Evolutionary conservation across 2,113 vertebrate genomes (phyloP), one percentile per base, ranked within the genome.

Genomic region (Zeus faber): DNA sequence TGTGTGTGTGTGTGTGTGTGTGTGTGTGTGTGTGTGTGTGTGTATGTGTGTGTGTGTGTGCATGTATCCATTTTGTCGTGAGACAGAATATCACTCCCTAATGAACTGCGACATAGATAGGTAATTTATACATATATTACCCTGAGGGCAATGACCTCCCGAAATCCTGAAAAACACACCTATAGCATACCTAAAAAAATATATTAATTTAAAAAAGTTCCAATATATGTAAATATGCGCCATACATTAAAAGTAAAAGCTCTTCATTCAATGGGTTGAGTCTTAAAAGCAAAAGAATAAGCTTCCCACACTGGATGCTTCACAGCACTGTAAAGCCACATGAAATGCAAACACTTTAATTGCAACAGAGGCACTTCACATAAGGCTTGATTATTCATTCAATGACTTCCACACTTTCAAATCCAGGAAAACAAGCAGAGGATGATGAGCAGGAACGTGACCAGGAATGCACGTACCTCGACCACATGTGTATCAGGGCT

Each of bases 321-420:
- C 56, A 37, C 29, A 25, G 13, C 9, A 64, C 37, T 53, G 24
- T 13, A 61, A 49, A 70, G 58, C 20, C 44, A 45, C n/a, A n/a
- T n/a, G n/a, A n/a, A n/a, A n/a, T 22, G 41, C 9, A 8, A 45
- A 57, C 65, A 54, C 54, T 51, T 65, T 70, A 51, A 72, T 70
- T 67, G 49, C 41, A 57, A 49, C 25, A 67, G 40, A 67, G 23
- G 29, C 41, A 37, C 65, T 72, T 40, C 49, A 43, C 31, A 78
- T 45, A 31, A 67, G 72, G 31, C 54, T 39, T 37, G 76, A 74
- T 76, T 59, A 66, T 39, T 58, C 72, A 26, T 51, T 70, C 65
- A 53, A 49, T 62, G 65, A 18, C 16, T 33, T 33, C 31, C 8
- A 33, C 31, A 33, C 14, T 18, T 39, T 69, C 48, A 62, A 54